A percentile compares a stretch with the other conserved stretches of the same genome.
Evolutionary conservation across 2,113 vertebrate species (phyloP).

Genomic region (Zosterops lateralis): DNA sequence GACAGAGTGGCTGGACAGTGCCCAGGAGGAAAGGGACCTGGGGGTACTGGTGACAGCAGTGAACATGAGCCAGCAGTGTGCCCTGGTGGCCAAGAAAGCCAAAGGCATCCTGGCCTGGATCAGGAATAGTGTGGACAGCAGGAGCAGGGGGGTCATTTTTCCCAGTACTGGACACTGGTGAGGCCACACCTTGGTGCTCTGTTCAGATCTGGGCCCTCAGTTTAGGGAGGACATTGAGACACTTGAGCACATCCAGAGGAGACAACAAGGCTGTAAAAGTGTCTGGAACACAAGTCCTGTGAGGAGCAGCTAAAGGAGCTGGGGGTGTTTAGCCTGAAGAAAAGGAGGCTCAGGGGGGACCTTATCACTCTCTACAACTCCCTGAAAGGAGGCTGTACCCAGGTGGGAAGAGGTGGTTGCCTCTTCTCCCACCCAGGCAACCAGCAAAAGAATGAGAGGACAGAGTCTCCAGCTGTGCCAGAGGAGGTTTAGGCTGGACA

Average conservation of each 20-base stretch:
- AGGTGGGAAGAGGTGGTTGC: too few species aligned
- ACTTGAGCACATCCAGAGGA: fast-evolving
- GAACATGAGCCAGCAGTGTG: neutral
- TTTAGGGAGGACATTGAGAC: fast-evolving
- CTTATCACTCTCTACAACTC: neutral
- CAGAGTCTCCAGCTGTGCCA: neutral
- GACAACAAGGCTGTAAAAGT: neutral
- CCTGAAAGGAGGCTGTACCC: neutral
- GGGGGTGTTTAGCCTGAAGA: neutral
- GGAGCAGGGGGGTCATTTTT: neutral
- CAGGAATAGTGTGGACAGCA: neutral
- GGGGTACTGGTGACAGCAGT: fast-evolving
- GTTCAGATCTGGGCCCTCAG: too few species aligned
- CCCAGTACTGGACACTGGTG: neutral
- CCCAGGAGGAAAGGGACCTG: neutral
- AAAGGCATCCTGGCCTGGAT: neutral
- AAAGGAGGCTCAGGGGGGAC: fast-evolving
- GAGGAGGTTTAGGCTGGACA: neutral
- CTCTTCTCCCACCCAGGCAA: neutral
- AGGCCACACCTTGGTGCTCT: fast-evolving
- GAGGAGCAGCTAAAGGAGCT: neutral
- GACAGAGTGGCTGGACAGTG: neutral
- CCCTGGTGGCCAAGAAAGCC: fast-evolving
- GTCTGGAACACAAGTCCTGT: neutral
- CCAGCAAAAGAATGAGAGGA: neutral